Evolutionary conservation across 2,888 invertebrate genomes (phyloP), one percentile per base, ranked within the genome.

Genomic region (Aplocera efformata): DNA sequence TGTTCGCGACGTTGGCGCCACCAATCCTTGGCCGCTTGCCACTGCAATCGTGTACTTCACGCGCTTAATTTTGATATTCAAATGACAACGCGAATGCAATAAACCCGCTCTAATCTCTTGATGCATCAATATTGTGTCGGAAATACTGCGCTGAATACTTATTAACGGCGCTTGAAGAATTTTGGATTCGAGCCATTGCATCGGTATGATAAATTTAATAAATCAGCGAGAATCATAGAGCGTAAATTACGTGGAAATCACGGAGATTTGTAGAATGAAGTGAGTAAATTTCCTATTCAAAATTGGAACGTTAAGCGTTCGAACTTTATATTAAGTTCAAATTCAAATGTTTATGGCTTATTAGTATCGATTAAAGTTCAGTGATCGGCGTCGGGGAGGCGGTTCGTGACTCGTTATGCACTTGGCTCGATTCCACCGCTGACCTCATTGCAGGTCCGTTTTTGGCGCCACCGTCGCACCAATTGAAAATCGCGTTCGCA

Each of bases 391-490:
- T 63, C 70, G 50, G 53, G 44, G 54, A 43, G 58, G 53, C 58
- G 65, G 54, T 56, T 62, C 64, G 60, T 65, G 68, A 69, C 64
- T 67, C 58, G 67, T 59, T 72, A 67, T 79, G 81, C 80, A 82
- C 73, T 83, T 84, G 84, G 84, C 84, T 65, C 67, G 59, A 53
- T 67, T 79, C 84, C 83, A 84, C 72, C 50, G 65, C 62, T 79
- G 83, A 82, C 83, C 81, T 82, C 82, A 80, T 79, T 80, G 79
- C 72, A 59, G 57, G 66, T 63, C 68, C 68, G 68, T 73, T 83
- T 82, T 83, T 75, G 85, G 82, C 85, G 84, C 83, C 84, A 81
- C 75, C 58, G 64, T 69, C 66, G 67, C 67, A 53, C 59, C 59
- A 62, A 65, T 67, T 65, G 73, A 78, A 76, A 53, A 71, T 73